A percentile compares a stretch with the other conserved stretches of the same genome.
phyloP scores from a whole-genome alignment of 2,888 invertebrate genomes.

The Oligia strigilis region DNA sequence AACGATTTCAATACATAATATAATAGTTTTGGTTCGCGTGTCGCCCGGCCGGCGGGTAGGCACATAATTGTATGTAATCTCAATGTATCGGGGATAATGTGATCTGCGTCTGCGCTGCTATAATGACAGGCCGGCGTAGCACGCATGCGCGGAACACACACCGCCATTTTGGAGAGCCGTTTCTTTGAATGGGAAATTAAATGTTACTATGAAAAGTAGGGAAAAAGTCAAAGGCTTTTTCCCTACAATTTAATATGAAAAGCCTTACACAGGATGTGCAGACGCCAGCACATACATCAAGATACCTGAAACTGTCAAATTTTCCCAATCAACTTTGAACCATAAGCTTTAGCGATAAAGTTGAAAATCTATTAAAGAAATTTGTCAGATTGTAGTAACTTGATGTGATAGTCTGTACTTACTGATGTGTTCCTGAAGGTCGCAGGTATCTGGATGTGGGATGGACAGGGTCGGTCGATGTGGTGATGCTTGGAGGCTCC shows the following conservation, averaged over 20 bases:
- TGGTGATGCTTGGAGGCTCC: no score
- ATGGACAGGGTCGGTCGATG: no score
- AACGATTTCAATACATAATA: slow-evolving; percentile 43
- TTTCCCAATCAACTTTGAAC: no score
- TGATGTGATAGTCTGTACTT: no score
- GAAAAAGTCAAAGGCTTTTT: fast-evolving
- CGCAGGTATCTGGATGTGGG: not conserved
- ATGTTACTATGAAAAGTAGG: not conserved
- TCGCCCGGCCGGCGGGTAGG: slow-evolving; percentile 74
- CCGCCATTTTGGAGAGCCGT: slow-evolving; percentile 46
- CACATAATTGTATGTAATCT: slow-evolving; percentile 88
- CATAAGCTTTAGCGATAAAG: no score
- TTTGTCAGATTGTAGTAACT: no score
- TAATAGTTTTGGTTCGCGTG: slow-evolving; percentile 78
- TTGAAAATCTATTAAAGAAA: no score
- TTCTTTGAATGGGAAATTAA: not conserved
- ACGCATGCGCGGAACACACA: slow-evolving; percentile 81
- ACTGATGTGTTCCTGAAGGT: not conserved
- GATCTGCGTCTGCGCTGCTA: slow-evolving; percentile 84
- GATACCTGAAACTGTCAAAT: no score
- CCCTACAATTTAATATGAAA: not conserved
- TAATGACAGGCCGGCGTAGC: slow-evolving; percentile 88
- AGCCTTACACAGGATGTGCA: not conserved
- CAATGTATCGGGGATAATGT: slow-evolving; percentile 84
- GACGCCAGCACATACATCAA: no score